Conservation (phyloP, 2,888 invertebrate genomes). For the Apotomis capreana region DNA sequence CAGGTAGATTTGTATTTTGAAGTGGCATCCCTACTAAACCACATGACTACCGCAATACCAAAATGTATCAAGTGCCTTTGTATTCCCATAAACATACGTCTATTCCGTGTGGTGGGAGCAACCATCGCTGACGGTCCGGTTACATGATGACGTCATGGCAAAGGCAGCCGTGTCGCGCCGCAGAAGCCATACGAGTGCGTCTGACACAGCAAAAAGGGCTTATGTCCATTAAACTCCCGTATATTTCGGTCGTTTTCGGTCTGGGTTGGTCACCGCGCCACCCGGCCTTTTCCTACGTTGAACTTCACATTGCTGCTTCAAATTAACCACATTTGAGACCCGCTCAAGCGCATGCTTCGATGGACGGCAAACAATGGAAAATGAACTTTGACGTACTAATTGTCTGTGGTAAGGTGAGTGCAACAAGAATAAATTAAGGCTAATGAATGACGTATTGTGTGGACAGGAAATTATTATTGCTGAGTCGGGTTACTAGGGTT, state of each 20-base stretch:
- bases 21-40: constrained; percentile 37
- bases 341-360: constrained; percentile 50
- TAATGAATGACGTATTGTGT: constrained; percentile 82
- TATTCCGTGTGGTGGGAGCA: constrained; percentile 43
- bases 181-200: constrained; percentile 69
- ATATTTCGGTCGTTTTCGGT: background rate
- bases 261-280: constrained; percentile 26
- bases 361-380: constrained; percentile 50
- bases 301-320: constrained; percentile 62
- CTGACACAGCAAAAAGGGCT: constrained; percentile 43
- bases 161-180: constrained; percentile 68
- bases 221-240: background rate
- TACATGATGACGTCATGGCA: constrained; percentile 73
- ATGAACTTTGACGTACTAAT: constrained; percentile 54
- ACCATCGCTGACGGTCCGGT: constrained; percentile 64
- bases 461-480: constrained; percentile 81
- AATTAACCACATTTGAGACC: constrained; percentile 53
- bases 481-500: constrained; percentile 66
- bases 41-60: constrained; percentile 20
- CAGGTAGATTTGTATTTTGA: constrained; percentile 22
- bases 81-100: background rate
- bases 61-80: constrained; percentile 6
- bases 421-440: constrained; percentile 80
- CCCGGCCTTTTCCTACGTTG: constrained; percentile 54
- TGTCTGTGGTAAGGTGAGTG: constrained; percentile 69